phyloP scores from a whole-genome alignment of 1,140 invertebrate genomes.

The Protaetia brevitarsis region DNA sequence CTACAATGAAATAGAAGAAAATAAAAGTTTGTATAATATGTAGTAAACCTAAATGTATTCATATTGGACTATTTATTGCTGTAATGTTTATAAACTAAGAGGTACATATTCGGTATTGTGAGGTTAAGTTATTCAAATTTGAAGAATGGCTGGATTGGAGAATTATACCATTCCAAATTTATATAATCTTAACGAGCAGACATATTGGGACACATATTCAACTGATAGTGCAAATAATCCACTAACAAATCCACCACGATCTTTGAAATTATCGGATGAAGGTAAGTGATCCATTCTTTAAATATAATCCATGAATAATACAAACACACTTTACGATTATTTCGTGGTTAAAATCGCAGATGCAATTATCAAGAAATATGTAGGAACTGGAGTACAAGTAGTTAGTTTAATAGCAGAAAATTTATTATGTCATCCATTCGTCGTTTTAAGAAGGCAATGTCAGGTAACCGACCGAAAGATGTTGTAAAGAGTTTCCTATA shows the following conservation, averaged over 20 bases:
- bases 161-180: not conserved
- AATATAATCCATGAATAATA: no score
- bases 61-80: not conserved
- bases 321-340: not conserved
- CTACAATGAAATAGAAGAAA: no score
- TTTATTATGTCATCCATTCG: conserved; percentile 88
- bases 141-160: conserved; percentile 9
- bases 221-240: not conserved
- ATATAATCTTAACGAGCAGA: not conserved
- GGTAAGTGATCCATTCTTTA: not conserved
- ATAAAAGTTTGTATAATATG: no score
- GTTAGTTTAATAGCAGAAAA: conserved; percentile 83
- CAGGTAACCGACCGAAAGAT: no score
- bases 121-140: not conserved
- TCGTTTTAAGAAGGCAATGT: conserved; percentile 87
- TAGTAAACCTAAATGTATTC: no score
- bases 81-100: not conserved
- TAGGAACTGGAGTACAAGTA: conserved; percentile 69
- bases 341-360: conserved; percentile 27
- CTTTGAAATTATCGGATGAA: not conserved
- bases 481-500: no score
- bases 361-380: conserved; percentile 59
- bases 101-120: not conserved
- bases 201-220: not conserved
- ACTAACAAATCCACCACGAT: not conserved